These are phyloP conservation scores for Equus przewalskii DNA, from an alignment of 2,113 vertebrate genomes.

Conservation along the genomic window DNA sequence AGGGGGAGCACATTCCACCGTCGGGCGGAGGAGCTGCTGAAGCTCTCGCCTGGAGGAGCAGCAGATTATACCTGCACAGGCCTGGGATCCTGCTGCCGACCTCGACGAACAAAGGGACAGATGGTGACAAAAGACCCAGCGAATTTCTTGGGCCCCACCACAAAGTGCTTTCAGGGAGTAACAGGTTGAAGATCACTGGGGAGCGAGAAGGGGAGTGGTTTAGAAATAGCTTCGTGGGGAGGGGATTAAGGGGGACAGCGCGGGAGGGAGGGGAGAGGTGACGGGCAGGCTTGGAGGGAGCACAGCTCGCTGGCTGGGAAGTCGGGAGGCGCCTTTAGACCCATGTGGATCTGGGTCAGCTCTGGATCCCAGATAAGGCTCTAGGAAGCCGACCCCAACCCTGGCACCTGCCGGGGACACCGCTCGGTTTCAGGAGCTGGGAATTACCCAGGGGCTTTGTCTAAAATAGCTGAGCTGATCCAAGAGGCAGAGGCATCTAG, in stretches of 20 bases:
- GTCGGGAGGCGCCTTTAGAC: neutral
- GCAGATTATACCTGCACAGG: neutral
- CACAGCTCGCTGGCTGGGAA: neutral
- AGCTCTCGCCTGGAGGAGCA: neutral
- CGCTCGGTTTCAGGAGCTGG: neutral
- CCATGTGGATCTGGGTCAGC: neutral
- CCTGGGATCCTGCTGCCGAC: slow-evolving; percentile 47
- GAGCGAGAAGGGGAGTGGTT: neutral
- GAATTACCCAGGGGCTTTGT: neutral
- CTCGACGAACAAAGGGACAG: slow-evolving; percentile 67
- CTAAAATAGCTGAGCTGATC: neutral
- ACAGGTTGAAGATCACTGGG: slow-evolving; percentile 65
- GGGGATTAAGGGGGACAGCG: neutral
- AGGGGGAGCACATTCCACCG: neutral
- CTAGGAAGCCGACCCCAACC: neutral
- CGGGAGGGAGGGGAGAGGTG: neutral
- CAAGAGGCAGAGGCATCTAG: neutral
- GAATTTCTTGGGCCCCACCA: neutral
- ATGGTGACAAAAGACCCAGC: slow-evolving; percentile 68
- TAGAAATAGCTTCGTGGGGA: neutral
- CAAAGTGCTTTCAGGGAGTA: neutral
- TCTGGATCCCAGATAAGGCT: neutral
- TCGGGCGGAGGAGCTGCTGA: neutral
- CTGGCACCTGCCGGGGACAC: neutral
- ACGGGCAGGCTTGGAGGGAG: neutral